A percentile compares a stretch with the other conserved stretches of the same genome.
Evolutionary conservation across 2,888 invertebrate species (phyloP).

Genomic region (Schrankia costaestrigalis): DNA sequence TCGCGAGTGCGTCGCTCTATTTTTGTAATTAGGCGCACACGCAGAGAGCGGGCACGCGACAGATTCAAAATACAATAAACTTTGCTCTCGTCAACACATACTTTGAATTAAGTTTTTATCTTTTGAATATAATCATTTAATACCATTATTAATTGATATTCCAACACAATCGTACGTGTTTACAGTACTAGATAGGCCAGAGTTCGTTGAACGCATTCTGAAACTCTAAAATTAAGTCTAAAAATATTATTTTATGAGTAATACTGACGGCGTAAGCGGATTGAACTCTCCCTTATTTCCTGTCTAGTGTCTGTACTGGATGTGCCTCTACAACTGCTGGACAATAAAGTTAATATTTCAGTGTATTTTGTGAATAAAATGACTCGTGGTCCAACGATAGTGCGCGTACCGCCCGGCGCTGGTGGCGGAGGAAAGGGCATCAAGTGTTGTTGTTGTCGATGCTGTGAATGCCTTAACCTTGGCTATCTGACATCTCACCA

Average conservation of each 20-base stretch:
- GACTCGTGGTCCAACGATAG: slow-evolving; percentile 74
- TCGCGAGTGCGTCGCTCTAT: slow-evolving; percentile 56
- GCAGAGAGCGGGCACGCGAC: slow-evolving; percentile 50
- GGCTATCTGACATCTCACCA: slow-evolving; percentile 86
- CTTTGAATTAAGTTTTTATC: too few relatives aligned
- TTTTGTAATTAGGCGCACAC: slow-evolving; percentile 49
- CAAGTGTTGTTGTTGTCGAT: slow-evolving; percentile 86
- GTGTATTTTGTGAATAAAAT: slow-evolving; percentile 40
- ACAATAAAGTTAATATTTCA: background rate
- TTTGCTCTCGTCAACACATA: slow-evolving; percentile 31
- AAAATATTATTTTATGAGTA: slow-evolving; percentile 74
- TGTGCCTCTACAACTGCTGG: slow-evolving; percentile 11
- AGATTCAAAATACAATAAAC: slow-evolving; percentile 44
- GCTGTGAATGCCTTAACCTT: slow-evolving; percentile 90
- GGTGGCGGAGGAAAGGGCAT: slow-evolving; percentile 74
- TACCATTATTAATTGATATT: too few relatives aligned
- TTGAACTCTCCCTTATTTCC: slow-evolving; percentile 63
- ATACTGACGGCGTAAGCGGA: slow-evolving; percentile 59
- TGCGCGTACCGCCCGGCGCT: slow-evolving; percentile 62
- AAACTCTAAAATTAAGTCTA: slow-evolving; percentile 67
- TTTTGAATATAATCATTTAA: too few relatives aligned
- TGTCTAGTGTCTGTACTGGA: slow-evolving; percentile 38
- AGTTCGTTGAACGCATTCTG: slow-evolving; percentile 54
- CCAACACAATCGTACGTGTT: too few relatives aligned
- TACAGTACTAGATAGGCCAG: too few relatives aligned